phyloP scores from a whole-genome alignment of 2,797 vertebrate genomes.

The Potorous gilbertii region DNA sequence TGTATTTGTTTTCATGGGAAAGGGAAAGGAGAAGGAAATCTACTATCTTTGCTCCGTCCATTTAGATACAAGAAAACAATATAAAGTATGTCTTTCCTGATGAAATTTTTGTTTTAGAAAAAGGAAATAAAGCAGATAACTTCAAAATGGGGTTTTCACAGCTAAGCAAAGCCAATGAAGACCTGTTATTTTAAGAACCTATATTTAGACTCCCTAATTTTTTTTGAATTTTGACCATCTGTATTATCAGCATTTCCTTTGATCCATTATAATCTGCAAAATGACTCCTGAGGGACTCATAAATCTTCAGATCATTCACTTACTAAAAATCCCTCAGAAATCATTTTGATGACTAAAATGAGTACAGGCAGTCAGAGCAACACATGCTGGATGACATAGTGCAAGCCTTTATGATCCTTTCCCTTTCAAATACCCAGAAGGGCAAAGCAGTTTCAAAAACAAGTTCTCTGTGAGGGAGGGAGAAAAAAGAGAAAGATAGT shows the following conservation, averaged over 20 bases:
- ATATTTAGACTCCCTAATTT: slow-evolving; percentile 42
- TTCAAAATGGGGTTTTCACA: slow-evolving; percentile 30
- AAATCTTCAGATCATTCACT: slow-evolving; percentile 53
- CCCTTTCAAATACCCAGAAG: slow-evolving; percentile 24
- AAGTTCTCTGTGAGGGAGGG: slow-evolving; percentile 35
- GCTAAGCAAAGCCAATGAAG: slow-evolving; percentile 30
- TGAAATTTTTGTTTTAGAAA: slow-evolving; percentile 9
- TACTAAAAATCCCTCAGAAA: slow-evolving; percentile 24
- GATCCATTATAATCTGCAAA: slow-evolving; percentile 47
- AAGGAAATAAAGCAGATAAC: slow-evolving; percentile 24
- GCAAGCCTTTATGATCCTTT: slow-evolving; percentile 30
- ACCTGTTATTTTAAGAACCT: slow-evolving; percentile 50
- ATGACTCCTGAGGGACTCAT: slow-evolving; percentile 48
- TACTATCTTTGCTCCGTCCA: slow-evolving; percentile 7
- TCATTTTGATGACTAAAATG: slow-evolving; percentile 49
- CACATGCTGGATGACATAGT: not conserved
- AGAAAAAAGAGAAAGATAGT: not conserved
- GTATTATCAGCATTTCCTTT: slow-evolving; percentile 38
- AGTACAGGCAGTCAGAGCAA: not conserved
- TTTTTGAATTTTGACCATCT: slow-evolving; percentile 34
- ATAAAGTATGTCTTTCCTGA: slow-evolving; percentile 14
- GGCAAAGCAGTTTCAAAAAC: not conserved
- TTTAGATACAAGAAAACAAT: slow-evolving; percentile 1
- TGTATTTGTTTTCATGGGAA: not conserved
- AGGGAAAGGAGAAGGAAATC: slow-evolving; percentile 26